Percentiles rank a stretch among this genome's conserved stretches.
Conservation (phyloP, 1,140 invertebrate genomes). For the Bombus affinis region DNA sequence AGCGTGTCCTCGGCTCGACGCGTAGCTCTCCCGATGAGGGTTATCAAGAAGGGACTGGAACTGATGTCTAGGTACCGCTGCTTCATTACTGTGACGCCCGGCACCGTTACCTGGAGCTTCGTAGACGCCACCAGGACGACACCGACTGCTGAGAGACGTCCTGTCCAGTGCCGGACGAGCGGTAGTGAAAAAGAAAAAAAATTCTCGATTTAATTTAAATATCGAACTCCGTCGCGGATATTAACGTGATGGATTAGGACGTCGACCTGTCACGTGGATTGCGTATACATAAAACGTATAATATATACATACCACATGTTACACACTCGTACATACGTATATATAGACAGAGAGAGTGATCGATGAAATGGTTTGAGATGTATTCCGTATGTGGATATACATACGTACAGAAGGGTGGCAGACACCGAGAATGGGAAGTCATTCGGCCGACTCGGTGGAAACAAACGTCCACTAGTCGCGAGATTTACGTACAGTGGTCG, state of each 20-base stretch:
- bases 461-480: slow-evolving; percentile 44
- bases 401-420: background rate
- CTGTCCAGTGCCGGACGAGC: slow-evolving; percentile 67
- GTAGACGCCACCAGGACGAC: slow-evolving; percentile 74
- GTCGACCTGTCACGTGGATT: slow-evolving; percentile 33
- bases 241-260: slow-evolving; percentile 5
- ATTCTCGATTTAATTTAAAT: slow-evolving; percentile 24
- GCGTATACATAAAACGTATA: slow-evolving; percentile 40
- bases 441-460: slow-evolving; percentile 15
- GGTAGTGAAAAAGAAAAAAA: slow-evolving; percentile 67
- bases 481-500: slow-evolving; percentile 48
- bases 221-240: slow-evolving; percentile 3
- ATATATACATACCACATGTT: slow-evolving; percentile 12
- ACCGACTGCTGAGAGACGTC: slow-evolving; percentile 65
- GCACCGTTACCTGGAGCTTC: slow-evolving; percentile 74
- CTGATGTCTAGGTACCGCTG: slow-evolving; percentile 89
- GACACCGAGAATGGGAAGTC: slow-evolving; percentile 32
- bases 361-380: slow-evolving; percentile 37
- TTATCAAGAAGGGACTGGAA: slow-evolving; percentile 95
- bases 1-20: slow-evolving; percentile 89
- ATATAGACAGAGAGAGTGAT: slow-evolving; percentile 18
- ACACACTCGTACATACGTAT: slow-evolving; percentile 13
- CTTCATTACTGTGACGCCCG: slow-evolving; percentile 78
- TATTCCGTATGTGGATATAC: slow-evolving; percentile 28
- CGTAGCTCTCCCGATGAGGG: slow-evolving; percentile 94